Evolutionary conservation across 1,140 invertebrate species (phyloP), one percentile per base, ranked within the genome.

Genomic region (Drosophila pachea): DNA sequence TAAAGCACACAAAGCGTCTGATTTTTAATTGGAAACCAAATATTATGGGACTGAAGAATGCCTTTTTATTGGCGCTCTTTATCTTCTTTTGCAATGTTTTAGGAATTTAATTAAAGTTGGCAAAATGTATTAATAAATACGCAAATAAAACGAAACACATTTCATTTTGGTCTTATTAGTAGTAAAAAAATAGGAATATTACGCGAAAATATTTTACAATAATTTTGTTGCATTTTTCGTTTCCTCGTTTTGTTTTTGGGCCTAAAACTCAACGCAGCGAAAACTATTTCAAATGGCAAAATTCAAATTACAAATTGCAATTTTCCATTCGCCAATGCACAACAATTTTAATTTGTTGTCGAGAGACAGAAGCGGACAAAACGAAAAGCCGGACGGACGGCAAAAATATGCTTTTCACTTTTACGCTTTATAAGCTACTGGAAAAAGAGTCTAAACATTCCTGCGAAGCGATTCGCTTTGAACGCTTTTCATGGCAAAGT

Each of bases 1-100:
- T 54, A 55, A 29, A 56, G 35, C 32, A 65, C 61, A 70, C 40
- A 75, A 68, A 49, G 67, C 32, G 38, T 22, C 9, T 63, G 70
- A 67, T 75, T 84, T 79, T 84, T 76, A 84, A 84, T 84, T 84
- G 79, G 73, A 84, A 76, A 84, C 52, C 73, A 83, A 84, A 79
- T 72, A 86, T 86, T 66, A 79, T 76, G 52, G 52, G 59, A 22
- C 36, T 53, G 63, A 38, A 52, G 53, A 55, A 66, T 59, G 50
- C 29, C 29, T 33, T 58, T 50, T 54, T 38, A 52, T 56, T 54
- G 63, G 42, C 32, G 35, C 12, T 33, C 36, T 62, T 11, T 40
- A 43, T 64, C 40, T 42, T 16, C 58, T 75, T 60, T 63, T 64
- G 29, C 50, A 7, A 32, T 67, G 53, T 53, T 32, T 14, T 11